These are phyloP conservation scores for Nebria ingens DNA, from an alignment of 1,140 invertebrate genomes.

Conservation along the genomic window DNA sequence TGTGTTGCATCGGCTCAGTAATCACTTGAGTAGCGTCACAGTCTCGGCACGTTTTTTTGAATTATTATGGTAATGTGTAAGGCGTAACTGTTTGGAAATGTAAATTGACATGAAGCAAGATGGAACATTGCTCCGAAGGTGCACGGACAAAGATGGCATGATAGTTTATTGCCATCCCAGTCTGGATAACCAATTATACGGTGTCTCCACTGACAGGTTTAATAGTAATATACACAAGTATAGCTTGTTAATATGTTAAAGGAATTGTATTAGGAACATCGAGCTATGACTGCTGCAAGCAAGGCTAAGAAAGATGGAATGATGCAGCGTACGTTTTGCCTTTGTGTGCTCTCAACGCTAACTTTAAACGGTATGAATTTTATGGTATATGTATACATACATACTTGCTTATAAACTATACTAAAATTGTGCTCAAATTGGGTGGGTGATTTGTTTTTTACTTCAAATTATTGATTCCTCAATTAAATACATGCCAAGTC, in stretches of 20 bases:
- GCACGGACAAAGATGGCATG: conserved; percentile 20
- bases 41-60: conserved; percentile 23
- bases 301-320: too few species aligned
- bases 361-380: too few species aligned
- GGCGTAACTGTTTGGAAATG: conserved; percentile 33
- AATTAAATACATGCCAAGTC: too few species aligned
- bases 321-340: too few species aligned
- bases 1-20: neutral
- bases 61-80: conserved; percentile 34
- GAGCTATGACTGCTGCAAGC: too few species aligned
- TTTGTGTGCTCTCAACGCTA: too few species aligned
- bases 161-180: conserved; percentile 32
- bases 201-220: conserved; percentile 34
- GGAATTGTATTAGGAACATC: conserved; percentile 4
- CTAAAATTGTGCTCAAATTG: too few species aligned
- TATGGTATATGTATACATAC: too few species aligned
- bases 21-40: neutral
- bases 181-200: conserved; percentile 33
- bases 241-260: conserved; percentile 32
- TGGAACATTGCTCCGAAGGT: conserved; percentile 7
- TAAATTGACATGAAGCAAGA: conserved; percentile 29
- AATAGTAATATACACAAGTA: conserved; percentile 34
- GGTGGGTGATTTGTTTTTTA: too few species aligned
- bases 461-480: too few species aligned
- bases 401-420: too few species aligned